Evolutionary conservation across 2,113 vertebrate species (phyloP), one percentile per base, ranked within the genome.

Genomic region (Isurus oxyrinchus): DNA sequence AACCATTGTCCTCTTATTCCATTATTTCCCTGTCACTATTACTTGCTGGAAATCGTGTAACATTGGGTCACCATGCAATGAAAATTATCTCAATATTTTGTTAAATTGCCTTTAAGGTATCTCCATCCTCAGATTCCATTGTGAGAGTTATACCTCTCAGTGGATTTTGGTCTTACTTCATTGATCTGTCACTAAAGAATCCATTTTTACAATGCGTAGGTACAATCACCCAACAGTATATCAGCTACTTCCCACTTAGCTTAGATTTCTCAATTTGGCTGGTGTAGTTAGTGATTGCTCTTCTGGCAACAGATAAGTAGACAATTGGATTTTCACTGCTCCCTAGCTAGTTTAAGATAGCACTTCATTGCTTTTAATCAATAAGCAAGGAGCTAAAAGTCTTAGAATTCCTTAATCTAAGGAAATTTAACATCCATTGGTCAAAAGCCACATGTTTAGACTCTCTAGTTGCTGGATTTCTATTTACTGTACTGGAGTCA

Each of bases 241-340:
- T 93, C 59, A 94, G 59, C 5, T 7, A 40, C 90, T n/a, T 63
- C 19, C 16, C 90, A 94, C 59, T 40, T 91, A 21, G 31, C 88
- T 59, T 59, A 35, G 88, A 91, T 61, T 91, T 91, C 88, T 59
- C 31, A 31, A 91, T 91, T 94, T 94, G 90, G 90, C 55, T 94
- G 59, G 59, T 63, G 11, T 94, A 40, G 61, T 94, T 94, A 63
- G 59, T 57, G 55, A 44, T n/a, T 8, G 11, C 55, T 59, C 59
- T 94, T 40, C 35, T 63, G 90, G 59, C 90, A 94, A 63, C 90
- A 94, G 59, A n/a, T 94, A 94, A 91, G 55, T n/a, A 57, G 88
- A 35, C 88, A 91, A 94, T 94, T 94, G 90, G 90, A 94, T 94
- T 94, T 94, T 94, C 90, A 94, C 61, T 94, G 90, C 90, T 94